Conservation (phyloP, 2,888 invertebrate species). For the Stenodema calcarata region DNA sequence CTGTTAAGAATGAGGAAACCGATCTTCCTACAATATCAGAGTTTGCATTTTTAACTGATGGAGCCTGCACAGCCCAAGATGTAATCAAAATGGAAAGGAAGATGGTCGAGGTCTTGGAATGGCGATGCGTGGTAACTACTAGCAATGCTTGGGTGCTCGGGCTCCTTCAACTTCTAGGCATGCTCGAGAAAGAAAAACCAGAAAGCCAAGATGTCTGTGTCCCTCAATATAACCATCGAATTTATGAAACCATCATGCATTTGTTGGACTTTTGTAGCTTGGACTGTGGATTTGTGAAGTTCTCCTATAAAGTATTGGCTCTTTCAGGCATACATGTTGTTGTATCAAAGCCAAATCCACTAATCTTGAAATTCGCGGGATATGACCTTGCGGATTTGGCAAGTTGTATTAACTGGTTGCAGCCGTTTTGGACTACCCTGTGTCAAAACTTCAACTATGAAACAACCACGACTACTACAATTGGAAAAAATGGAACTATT, state of each 20-base stretch:
- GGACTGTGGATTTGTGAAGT: slow-evolving; percentile 83
- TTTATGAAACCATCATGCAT: slow-evolving; percentile 84
- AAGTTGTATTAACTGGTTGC: slow-evolving; percentile 83
- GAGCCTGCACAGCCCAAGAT: slow-evolving; percentile 88
- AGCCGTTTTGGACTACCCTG: slow-evolving; percentile 74
- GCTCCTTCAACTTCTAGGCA: slow-evolving; percentile 85
- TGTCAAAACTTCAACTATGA: slow-evolving; percentile 65
- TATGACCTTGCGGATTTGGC: slow-evolving; percentile 72
- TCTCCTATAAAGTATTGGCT: slow-evolving; percentile 85
- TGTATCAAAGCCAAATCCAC: slow-evolving; percentile 69
- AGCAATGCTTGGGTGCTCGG: slow-evolving; percentile 91
- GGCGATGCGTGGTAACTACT: slow-evolving; percentile 92
- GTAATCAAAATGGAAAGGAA: slow-evolving; percentile 80
- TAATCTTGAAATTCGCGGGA: slow-evolving; percentile 70
- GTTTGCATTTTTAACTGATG: slow-evolving; percentile 97
- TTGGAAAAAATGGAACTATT: not conserved
- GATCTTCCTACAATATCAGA: slow-evolving; percentile 95
- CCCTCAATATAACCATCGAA: slow-evolving; percentile 85
- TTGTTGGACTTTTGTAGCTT: slow-evolving; percentile 88
- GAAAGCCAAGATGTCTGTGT: slow-evolving; percentile 75
- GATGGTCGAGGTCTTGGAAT: slow-evolving; percentile 75
- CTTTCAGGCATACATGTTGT: slow-evolving; percentile 89
- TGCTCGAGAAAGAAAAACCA: slow-evolving; percentile 62
- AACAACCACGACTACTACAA: slow-evolving; percentile 26
- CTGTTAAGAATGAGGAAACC: slow-evolving; percentile 95